phyloP scores from a whole-genome alignment of 2,888 invertebrate species.

The Nematopogon swammerdamellus region DNA sequence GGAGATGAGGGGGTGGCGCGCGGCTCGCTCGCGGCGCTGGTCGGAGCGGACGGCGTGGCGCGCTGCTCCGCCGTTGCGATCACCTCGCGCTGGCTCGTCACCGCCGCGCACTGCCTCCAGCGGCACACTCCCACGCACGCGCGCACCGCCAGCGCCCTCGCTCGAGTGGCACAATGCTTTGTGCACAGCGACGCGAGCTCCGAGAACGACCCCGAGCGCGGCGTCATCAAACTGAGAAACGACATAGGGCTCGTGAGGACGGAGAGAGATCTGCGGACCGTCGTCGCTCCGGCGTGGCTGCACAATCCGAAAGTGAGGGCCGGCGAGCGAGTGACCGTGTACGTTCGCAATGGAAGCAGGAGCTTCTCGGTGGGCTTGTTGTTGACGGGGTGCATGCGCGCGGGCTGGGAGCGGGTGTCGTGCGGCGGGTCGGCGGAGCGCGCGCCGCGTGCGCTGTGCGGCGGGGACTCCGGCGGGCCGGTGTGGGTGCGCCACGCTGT shows the following conservation, averaged over 20 bases:
- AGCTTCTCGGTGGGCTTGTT: conserved; percentile 25
- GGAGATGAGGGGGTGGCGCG: conserved; percentile 1
- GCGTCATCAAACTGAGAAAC: conserved; percentile 28
- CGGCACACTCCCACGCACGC: conserved; percentile 26
- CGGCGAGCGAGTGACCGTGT: neutral
- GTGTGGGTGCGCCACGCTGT: conserved; percentile 23
- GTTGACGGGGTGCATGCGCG: conserved; percentile 25
- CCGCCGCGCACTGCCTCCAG: conserved; percentile 39
- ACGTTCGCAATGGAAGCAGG: too few relatives aligned
- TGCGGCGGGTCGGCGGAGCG: conserved; percentile 18
- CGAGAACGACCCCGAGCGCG: conserved; percentile 28
- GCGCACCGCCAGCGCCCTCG: conserved; percentile 25
- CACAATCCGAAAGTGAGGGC: neutral
- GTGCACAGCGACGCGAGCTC: conserved; percentile 21
- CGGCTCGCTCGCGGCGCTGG: conserved; percentile 12
- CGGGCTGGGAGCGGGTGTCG: conserved; percentile 26
- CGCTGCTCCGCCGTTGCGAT: conserved; percentile 32
- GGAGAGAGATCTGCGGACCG: conserved; percentile 22
- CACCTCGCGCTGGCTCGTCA: conserved; percentile 32
- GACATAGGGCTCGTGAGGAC: conserved; percentile 38
- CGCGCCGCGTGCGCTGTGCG: conserved; percentile 28
- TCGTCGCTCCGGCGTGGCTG: conserved; percentile 14
- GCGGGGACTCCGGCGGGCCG: conserved; percentile 43
- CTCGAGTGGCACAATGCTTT: too few relatives aligned
- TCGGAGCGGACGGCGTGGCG: conserved; percentile 21